Evolutionary conservation across 2,888 invertebrate species (phyloP).

Genomic region (Tachina lurida): DNA sequence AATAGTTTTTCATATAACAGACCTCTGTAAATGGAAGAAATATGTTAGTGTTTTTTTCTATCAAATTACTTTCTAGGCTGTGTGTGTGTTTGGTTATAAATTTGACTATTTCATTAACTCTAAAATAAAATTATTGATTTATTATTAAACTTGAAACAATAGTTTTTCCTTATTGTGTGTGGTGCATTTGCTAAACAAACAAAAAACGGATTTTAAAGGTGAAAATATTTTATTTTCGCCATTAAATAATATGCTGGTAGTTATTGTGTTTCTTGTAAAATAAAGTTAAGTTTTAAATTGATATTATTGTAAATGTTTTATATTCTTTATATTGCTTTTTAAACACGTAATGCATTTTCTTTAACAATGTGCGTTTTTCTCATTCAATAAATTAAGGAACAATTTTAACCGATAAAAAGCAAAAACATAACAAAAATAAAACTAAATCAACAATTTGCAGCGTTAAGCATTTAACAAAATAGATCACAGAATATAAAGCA

Average conservation of each 20-base stretch:
- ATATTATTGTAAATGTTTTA: constrained; percentile 11
- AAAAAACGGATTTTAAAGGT: not conserved
- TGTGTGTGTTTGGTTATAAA: constrained; percentile 16
- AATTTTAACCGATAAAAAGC: constrained; percentile 41
- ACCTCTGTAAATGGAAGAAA: constrained; percentile 79
- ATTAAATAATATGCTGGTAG: not conserved
- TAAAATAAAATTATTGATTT: constrained; percentile 17
- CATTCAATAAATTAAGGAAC: constrained; percentile 52
- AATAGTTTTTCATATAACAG: constrained; percentile 79
- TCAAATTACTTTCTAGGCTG: constrained; percentile 8
- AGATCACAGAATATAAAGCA: constrained; percentile 24
- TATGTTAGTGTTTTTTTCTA: constrained; percentile 44
- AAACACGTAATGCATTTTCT: constrained; percentile 40
- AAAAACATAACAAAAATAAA: not conserved
- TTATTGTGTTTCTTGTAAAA: constrained; percentile 4
- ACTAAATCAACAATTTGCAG: not conserved
- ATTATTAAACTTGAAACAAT: constrained; percentile 31
- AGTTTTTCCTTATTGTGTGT: not conserved
- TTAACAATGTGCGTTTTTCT: constrained; percentile 63
- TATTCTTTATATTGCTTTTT: constrained; percentile 30
- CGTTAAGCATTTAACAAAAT: constrained; percentile 13
- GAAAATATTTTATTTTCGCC: not conserved
- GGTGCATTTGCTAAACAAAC: not conserved
- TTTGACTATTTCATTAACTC: constrained; percentile 41
- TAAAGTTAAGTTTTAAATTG: not conserved